Percentiles rank a stretch among this genome's conserved stretches.
Conservation (phyloP, 2,113 vertebrate species). For the Ictalurus punctatus region DNA sequence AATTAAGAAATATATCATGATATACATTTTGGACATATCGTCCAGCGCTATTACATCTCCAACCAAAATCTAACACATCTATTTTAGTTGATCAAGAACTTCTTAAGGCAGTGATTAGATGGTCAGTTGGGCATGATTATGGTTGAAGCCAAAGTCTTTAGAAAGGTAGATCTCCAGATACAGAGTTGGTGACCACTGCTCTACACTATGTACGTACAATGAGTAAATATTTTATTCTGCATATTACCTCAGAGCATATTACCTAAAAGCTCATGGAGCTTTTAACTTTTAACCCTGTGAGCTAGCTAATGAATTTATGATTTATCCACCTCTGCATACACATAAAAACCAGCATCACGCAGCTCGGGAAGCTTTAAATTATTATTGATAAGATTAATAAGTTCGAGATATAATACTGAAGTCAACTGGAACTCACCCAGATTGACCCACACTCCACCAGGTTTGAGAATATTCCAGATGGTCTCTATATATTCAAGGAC, state of each 20-base stretch:
- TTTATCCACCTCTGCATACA: not conserved
- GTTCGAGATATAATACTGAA: not conserved
- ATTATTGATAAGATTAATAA: not conserved
- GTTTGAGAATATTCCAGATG: conserved; percentile 98
- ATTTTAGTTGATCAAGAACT: no score
- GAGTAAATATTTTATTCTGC: not conserved
- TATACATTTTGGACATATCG: no score
- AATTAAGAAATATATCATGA: no score
- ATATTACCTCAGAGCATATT: no score
- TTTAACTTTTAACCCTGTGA: not conserved
- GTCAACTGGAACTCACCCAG: conserved; percentile 78
- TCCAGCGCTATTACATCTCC: no score
- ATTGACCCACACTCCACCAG: conserved; percentile 98
- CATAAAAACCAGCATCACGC: no score
- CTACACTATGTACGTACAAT: not conserved
- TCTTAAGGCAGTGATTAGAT: no score
- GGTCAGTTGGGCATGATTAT: no score
- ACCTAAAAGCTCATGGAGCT: not conserved
- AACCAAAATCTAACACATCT: no score
- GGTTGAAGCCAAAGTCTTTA: no score
- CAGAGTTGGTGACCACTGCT: not conserved
- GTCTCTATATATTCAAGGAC: conserved; percentile 97
- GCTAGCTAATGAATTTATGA: not conserved
- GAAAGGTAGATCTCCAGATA: no score
- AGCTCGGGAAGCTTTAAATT: not conserved